phyloP scores from a whole-genome alignment of 2,888 invertebrate genomes.

The Idaea biselata region DNA sequence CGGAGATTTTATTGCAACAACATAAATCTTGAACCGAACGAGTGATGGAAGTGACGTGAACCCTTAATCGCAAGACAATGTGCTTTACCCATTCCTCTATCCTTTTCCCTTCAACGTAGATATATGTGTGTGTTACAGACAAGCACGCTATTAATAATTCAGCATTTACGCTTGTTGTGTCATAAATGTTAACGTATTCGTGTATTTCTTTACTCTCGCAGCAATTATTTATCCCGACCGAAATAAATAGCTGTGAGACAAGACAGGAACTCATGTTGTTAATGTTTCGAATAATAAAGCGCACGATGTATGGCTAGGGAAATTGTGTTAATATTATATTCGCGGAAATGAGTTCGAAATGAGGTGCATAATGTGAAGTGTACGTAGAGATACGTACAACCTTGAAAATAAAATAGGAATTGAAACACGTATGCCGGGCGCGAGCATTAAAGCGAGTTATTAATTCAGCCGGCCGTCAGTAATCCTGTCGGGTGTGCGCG shows the following conservation, averaged over 20 bases:
- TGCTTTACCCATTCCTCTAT: slow-evolving; percentile 24
- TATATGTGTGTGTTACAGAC: slow-evolving; percentile 32
- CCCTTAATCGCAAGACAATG: slow-evolving; percentile 62
- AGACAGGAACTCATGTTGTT: slow-evolving; percentile 25
- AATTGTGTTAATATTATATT: slow-evolving; percentile 24
- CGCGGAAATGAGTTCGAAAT: slow-evolving; percentile 29
- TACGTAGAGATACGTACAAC: slow-evolving; percentile 32
- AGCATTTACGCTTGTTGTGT: slow-evolving; percentile 29
- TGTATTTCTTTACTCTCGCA: slow-evolving; percentile 25
- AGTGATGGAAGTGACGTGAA: slow-evolving; percentile 64
- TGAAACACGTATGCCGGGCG: slow-evolving; percentile 49
- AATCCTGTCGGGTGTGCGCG: slow-evolving; percentile 48
- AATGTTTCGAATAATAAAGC: slow-evolving; percentile 18
- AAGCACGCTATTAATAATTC: slow-evolving; percentile 37
- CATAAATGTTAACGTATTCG: slow-evolving; percentile 33
- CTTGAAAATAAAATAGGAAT: slow-evolving; percentile 53
- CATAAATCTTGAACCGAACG: slow-evolving; percentile 67
- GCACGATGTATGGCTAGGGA: slow-evolving; percentile 16
- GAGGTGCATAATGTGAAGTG: slow-evolving; percentile 41
- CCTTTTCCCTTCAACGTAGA: slow-evolving; percentile 15
- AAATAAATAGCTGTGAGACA: slow-evolving; percentile 27
- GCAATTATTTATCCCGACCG: slow-evolving; percentile 29
- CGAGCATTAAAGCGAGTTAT: slow-evolving; percentile 53
- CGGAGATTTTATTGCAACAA: slow-evolving; percentile 76
- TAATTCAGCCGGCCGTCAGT: slow-evolving; percentile 62